Evolutionary conservation across 1,140 invertebrate species (phyloP), one percentile per base, ranked within the genome.

Genomic region (Macrobrachium rosenbergii): DNA sequence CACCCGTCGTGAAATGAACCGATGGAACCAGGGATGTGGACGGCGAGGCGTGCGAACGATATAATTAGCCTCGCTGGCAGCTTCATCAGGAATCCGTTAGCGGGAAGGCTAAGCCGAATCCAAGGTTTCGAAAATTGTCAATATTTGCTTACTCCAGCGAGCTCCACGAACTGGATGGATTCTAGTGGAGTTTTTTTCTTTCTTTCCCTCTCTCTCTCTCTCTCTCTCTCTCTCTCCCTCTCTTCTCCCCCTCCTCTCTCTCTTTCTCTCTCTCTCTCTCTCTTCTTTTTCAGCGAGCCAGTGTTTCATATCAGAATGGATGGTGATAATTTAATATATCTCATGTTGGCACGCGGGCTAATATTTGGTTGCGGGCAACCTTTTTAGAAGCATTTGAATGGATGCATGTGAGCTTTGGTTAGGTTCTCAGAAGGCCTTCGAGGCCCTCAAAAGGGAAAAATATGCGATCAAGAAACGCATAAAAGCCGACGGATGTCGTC

Each of bases 51-150:
- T 8, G 58, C 17, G 21, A 73, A 58, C 72, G 69, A 80, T 60
- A 28, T 60, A 60, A 28, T 60, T 52, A 28, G 77, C 45, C 19
- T 52, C 77, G 60, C 79, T 63, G n/a, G 23, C 21, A 67, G 82
- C 72, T 83, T 83, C 82, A 83, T 83, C 82, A 83, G 82, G 72
- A 62, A 58, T n/a, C 82, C 82, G 82, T 83, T 83, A 83, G 82
- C 82, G 82, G 82, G 82, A 83, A 69, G 72, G 72, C 72, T 63
- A 21, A 83, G 82, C 82, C 58, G 72, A 76, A 83, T 83, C 72
- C 82, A 83, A 83, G 82, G 82, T 83, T 83, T 83, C 82, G 82
- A 83, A 83, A 83, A 83, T 83, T 83, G 82, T 83, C 82, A 83
- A 83, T 83, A 83, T 83, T 83, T 83, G 82, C 82, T 83, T 83